Evolutionary conservation across 64 coral and sea anemone species (phyloP), one percentile per base, ranked within the genome.

Genomic region (Pachyseris speciosa): DNA sequence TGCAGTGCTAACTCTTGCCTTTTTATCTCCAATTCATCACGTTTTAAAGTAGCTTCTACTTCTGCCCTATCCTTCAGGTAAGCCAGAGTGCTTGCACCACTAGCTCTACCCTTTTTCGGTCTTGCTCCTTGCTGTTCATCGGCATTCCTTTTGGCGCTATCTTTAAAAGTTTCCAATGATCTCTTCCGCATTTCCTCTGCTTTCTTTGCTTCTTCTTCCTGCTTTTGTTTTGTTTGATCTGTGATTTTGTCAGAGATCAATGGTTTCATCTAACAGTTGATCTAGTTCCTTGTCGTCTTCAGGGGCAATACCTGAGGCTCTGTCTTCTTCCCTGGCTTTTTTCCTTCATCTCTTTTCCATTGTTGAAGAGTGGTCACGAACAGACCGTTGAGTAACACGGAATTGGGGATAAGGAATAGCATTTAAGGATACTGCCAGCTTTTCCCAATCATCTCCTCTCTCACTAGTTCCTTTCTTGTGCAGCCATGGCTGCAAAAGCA

Each of bases 391-490:
- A 45, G 55, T 31, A 63, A 89, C 53, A 19, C 28, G 53, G 55
- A 89, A 78, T 76, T 24, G 32, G n/a, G n/a, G n/a, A n/a, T n/a
- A n/a, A n/a, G n/a, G n/a, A n/a, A n/a, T n/a, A n/a, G n/a, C 31
- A 19, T 78, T 78, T 66, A 78, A 43, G 39, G 86, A 89, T 27
- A n/a, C 27, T 60, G 51, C 37, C n/a, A 89, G 16, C 6, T 76
- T 75, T 43, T 78, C 72, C 86, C 72, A 89, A 30, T 63, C 57
- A 36, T 75, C 55, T n/a, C 87, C 87, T 77, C 72, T 53, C 38
- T 89, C 36, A 0, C 31, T 22, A 25, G 87, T 64, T 16, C 72
- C 57, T 75, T 78, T 78, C 74, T 40, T 89, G 55, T 78, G 72
- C 49, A 43, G 47, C 73, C 72, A 78, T 76, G 87, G 73, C 25